These are phyloP conservation scores for Lamprotornis superbus DNA, from an alignment of 2,113 vertebrate genomes.

Conservation along the genomic window DNA sequence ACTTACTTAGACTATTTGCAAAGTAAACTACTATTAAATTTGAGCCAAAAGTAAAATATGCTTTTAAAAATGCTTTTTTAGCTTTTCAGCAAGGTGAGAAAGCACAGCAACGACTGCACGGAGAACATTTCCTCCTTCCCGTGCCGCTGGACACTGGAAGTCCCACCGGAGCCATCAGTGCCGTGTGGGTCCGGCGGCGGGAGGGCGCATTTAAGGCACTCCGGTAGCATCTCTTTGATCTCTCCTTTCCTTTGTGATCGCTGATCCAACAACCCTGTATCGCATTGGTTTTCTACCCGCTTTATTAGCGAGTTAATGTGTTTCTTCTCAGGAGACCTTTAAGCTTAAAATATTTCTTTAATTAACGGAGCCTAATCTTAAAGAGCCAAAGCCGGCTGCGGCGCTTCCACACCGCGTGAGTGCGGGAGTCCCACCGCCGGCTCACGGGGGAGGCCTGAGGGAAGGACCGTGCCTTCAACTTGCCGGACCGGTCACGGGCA, in stretches of 20 bases:
- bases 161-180: background rate
- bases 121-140: background rate
- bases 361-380: constrained; percentile 6
- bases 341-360: constrained; percentile 38
- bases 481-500: background rate
- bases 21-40: background rate
- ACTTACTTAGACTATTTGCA: background rate
- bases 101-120: background rate
- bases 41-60: background rate
- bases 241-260: background rate
- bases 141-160: background rate
- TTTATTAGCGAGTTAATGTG: background rate
- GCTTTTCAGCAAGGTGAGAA: background rate
- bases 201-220: background rate
- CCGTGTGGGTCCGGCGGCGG: background rate
- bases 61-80: background rate
- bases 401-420: background rate
- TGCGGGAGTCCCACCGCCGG: background rate
- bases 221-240: background rate
- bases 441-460: background rate
- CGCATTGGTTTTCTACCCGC: background rate
- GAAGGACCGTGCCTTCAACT: background rate
- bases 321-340: constrained; percentile 37
- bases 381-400: background rate
- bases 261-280: background rate